These are phyloP conservation scores for Zaprionus tsacasi DNA, from an alignment of 1,140 invertebrate genomes.

Conservation along the genomic window DNA sequence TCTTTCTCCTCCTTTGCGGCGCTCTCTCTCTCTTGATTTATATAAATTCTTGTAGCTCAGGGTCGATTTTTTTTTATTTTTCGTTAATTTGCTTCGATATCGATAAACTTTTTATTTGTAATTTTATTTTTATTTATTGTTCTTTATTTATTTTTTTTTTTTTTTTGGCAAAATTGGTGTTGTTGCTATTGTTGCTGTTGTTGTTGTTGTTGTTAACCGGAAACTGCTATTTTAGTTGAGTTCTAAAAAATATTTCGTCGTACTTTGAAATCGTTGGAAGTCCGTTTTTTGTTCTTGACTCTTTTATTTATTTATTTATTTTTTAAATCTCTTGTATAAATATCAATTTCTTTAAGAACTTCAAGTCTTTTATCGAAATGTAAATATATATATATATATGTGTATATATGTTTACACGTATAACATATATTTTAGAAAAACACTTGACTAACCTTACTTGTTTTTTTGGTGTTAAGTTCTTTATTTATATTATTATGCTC, in stretches of 20 bases:
- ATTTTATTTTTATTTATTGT: constrained; percentile 31
- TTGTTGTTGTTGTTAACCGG: constrained; percentile 54
- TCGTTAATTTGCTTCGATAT: constrained; percentile 1
- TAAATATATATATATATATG: constrained; percentile 61
- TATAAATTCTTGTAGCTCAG: constrained; percentile 72
- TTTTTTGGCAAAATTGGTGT: constrained; percentile 61
- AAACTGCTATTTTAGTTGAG: constrained; percentile 33
- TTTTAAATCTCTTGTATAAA: constrained; percentile 59
- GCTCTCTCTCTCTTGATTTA: constrained; percentile 2
- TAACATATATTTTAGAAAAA: constrained; percentile 34
- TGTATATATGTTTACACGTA: constrained; percentile 23
- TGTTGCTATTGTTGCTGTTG: constrained; percentile 39
- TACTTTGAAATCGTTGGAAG: constrained; percentile 81
- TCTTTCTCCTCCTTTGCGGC: constrained; percentile 5
- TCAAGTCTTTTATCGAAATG: constrained; percentile 65
- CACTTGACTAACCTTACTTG: constrained; percentile 29
- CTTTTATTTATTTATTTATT: constrained; percentile 2
- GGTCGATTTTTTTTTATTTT: constrained; percentile 28
- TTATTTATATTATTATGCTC: constrained; percentile 16
- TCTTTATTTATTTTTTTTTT: constrained; percentile 23
- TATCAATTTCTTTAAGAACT: constrained; percentile 75
- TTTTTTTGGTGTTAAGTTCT: constrained; percentile 11
- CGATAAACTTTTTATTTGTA: background rate
- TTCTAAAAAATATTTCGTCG: constrained; percentile 77
- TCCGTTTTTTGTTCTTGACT: constrained; percentile 59